A percentile compares a stretch with the other conserved stretches of the same genome.
Evolutionary conservation across 2,797 vertebrate species (phyloP).

Genomic region (Protosalanx chinensis): DNA sequence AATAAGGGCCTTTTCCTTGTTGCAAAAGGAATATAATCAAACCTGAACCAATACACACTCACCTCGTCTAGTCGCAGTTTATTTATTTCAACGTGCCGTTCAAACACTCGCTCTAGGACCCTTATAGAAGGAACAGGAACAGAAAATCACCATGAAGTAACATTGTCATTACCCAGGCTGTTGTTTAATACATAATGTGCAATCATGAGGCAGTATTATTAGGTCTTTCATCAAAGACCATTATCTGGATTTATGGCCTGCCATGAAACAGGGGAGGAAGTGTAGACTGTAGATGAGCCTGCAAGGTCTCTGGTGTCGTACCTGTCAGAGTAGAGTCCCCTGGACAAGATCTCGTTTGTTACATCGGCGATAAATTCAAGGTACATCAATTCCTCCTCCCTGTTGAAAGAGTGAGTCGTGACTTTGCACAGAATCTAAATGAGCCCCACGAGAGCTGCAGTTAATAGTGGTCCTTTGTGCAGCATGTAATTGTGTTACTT

Average conservation of each 20-base stretch:
- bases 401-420: constrained; percentile 50
- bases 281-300: not conserved
- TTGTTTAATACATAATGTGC: constrained; percentile 7
- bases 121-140: constrained; percentile 61
- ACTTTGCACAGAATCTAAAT: not conserved
- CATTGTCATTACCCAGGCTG: not conserved
- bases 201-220: not conserved
- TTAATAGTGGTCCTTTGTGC: not conserved
- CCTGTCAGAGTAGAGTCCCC: constrained; percentile 89
- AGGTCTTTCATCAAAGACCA: not conserved
- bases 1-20: not conserved
- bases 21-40: not conserved
- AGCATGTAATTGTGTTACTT: not conserved
- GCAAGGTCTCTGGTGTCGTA: constrained; percentile 46
- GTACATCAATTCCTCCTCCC: constrained; percentile 88
- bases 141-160: constrained; percentile 4
- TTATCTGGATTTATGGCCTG: constrained; percentile 5
- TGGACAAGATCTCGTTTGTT: constrained; percentile 87
- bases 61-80: constrained; percentile 84
- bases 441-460: not conserved
- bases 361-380: constrained; percentile 88
- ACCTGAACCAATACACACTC: constrained; percentile 24
- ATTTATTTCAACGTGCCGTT: constrained; percentile 84
- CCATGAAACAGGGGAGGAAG: constrained; percentile 4
- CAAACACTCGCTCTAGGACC: constrained; percentile 81